These are phyloP conservation scores for Sericinus montela DNA, from an alignment of 2,888 invertebrate genomes.

Conservation along the genomic window DNA sequence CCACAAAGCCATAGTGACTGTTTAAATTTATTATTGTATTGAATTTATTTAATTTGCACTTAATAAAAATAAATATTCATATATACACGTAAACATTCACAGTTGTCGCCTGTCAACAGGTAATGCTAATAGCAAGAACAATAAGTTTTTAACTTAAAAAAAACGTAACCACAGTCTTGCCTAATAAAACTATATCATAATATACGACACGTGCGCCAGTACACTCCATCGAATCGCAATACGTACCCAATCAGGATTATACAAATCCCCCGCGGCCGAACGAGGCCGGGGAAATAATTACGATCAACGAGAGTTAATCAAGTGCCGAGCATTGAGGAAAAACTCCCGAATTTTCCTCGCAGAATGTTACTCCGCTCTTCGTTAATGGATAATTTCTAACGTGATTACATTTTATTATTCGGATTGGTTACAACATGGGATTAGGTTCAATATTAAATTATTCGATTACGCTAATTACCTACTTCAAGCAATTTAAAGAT, in stretches of 20 bases:
- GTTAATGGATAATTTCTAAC: constrained; percentile 20
- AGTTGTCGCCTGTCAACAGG: too few species aligned
- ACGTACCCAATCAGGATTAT: constrained; percentile 77
- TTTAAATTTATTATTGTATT: too few species aligned
- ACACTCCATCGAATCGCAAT: constrained; percentile 75
- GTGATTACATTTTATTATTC: constrained; percentile 19
- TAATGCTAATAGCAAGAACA: too few species aligned
- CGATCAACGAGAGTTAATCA: constrained; percentile 64
- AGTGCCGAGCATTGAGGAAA: constrained; percentile 64
- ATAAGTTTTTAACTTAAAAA: background rate
- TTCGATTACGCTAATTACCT: constrained; percentile 4
- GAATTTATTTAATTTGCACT: too few species aligned
- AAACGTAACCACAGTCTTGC: constrained; percentile 5
- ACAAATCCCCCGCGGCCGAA: constrained; percentile 65
- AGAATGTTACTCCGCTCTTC: constrained; percentile 21
- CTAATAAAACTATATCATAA: constrained; percentile 43
- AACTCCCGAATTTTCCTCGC: constrained; percentile 41
- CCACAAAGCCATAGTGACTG: too few species aligned
- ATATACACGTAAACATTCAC: too few species aligned
- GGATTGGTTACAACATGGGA: background rate
- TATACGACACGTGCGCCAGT: constrained; percentile 57
- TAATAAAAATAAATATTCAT: too few species aligned
- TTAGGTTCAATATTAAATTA: background rate
- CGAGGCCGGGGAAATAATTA: constrained; percentile 66
- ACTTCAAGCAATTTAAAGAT: too few species aligned